Evolutionary conservation across 2,113 vertebrate species (phyloP).

Genomic region (Dicerorhinus sumatrensis): DNA sequence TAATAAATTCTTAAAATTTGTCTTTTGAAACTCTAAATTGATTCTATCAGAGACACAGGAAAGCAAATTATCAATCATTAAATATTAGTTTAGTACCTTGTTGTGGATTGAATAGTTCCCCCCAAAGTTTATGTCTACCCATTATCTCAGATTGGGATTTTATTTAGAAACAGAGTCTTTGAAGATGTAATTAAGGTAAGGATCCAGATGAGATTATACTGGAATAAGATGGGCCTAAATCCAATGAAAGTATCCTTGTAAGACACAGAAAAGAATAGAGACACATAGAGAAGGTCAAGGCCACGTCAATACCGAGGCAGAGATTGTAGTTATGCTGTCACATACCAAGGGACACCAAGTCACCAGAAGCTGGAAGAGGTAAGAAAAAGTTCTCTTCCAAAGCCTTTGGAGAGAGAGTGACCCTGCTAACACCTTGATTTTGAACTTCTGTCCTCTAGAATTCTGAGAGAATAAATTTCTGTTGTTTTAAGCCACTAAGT

Average conservation of each 20-base stretch:
- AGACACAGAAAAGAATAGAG: neutral
- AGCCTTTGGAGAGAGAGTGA: neutral
- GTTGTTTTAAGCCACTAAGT: neutral
- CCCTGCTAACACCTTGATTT: neutral
- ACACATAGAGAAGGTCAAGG: neutral
- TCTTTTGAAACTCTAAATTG: neutral
- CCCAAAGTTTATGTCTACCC: neutral
- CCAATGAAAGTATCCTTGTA: neutral
- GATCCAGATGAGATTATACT: neutral
- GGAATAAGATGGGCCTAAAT: neutral
- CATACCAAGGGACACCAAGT: neutral
- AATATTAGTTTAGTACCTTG: neutral
- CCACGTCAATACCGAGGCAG: neutral
- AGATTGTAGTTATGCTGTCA: neutral
- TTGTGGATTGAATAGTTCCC: neutral
- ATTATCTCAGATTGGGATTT: neutral
- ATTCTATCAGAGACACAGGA: neutral
- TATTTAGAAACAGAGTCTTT: neutral
- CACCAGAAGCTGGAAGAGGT: neutral
- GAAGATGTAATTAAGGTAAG: neutral
- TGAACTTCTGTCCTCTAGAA: neutral
- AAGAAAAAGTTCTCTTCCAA: neutral
- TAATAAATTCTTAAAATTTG: neutral
- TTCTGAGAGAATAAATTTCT: neutral
- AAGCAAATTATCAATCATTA: neutral